Conservation (phyloP, 2,888 invertebrate species). For the Thera obeliscata region DNA sequence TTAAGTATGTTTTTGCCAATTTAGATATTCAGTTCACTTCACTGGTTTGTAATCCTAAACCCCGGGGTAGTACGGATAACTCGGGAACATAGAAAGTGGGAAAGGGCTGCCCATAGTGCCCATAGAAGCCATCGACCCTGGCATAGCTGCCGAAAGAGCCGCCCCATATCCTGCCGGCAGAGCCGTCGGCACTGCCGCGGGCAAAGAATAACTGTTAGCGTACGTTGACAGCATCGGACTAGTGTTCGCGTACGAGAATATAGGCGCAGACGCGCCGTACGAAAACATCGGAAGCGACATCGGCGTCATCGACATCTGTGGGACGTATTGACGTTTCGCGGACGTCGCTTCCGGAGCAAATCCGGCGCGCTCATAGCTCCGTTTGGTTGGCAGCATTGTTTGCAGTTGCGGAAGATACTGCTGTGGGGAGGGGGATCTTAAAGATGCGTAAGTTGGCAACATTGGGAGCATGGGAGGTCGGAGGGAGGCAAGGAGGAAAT, state of each 20-base stretch:
- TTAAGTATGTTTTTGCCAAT: slow-evolving; percentile 4
- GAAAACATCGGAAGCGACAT: slow-evolving; percentile 80
- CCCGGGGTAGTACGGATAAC: slow-evolving; percentile 60
- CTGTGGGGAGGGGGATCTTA: slow-evolving; percentile 53
- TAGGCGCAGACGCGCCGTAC: slow-evolving; percentile 75
- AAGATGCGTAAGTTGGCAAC: slow-evolving; percentile 63
- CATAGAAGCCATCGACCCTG: slow-evolving; percentile 52
- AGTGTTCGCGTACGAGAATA: slow-evolving; percentile 76
- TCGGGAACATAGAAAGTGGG: slow-evolving; percentile 70
- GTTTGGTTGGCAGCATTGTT: slow-evolving; percentile 82
- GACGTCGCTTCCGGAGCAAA: slow-evolving; percentile 83
- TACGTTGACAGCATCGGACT: slow-evolving; percentile 69
- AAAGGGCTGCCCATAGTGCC: slow-evolving; percentile 50
- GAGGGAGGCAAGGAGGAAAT: slow-evolving; percentile 79
- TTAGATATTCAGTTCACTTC: not conserved
- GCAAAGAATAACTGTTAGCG: slow-evolving; percentile 54
- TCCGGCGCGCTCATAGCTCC: slow-evolving; percentile 88
- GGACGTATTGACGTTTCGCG: slow-evolving; percentile 77
- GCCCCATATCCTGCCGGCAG: slow-evolving; percentile 70
- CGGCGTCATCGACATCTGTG: slow-evolving; percentile 62
- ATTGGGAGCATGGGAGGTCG: slow-evolving; percentile 64
- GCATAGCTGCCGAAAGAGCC: slow-evolving; percentile 62
- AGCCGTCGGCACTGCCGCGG: slow-evolving; percentile 59
- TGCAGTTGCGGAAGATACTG: slow-evolving; percentile 59
- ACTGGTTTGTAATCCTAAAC: slow-evolving; percentile 25